Conservation (phyloP, 2,797 vertebrate species). For the Ataeniobius toweri region DNA sequence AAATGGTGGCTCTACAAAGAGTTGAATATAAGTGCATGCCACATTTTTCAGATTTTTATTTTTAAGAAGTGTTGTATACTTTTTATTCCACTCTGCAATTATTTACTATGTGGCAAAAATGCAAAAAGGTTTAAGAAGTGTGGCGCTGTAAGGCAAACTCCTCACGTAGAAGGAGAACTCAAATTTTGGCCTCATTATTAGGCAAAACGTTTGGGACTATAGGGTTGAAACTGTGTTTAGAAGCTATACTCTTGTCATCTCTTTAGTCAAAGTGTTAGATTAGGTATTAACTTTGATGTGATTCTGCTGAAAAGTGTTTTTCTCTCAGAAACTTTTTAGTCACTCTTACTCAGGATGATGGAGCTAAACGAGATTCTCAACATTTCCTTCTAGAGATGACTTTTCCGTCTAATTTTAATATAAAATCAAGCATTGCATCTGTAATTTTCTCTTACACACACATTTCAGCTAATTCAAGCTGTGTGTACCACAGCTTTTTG, state of each 20-base stretch:
- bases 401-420: background rate
- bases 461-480: slow-evolving; percentile 31
- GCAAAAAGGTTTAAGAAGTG: background rate
- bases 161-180: background rate
- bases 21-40: background rate
- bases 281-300: background rate
- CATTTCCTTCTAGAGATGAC: background rate
- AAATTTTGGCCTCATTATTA: background rate
- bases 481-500: slow-evolving; percentile 24
- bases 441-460: background rate
- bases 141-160: background rate
- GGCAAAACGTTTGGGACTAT: too few relatives aligned
- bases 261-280: background rate
- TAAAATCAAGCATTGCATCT: background rate
- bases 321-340: background rate
- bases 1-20: background rate
- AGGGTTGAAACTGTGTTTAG: too few relatives aligned
- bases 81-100: background rate
- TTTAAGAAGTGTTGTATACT: background rate
- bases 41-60: background rate
- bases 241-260: background rate
- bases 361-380: background rate
- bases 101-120: background rate
- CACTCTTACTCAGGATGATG: background rate
- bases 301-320: background rate